Base-by-base conservation (phyloP, 64 coral and sea anemone genomes). In the Dendronephthya gigantea region DNA sequence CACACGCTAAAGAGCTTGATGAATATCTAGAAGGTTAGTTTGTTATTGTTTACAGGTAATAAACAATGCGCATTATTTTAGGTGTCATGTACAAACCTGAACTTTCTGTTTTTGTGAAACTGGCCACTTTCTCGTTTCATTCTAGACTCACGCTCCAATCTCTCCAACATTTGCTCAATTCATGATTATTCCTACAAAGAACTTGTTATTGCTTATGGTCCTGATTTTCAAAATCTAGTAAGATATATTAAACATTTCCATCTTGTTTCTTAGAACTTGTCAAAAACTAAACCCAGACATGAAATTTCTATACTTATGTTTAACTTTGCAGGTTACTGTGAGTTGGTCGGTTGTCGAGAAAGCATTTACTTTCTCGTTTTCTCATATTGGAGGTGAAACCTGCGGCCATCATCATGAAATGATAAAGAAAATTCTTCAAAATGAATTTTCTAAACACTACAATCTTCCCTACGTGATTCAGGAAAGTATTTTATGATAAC, bases 341-440 rank as follows among this genome's bases (percentile, higher is more conserved):
- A 79, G 36, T 11, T 79, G 72, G 72, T 79, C 27, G 34, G 72
- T 36, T 12, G 4, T 36, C 15, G 72, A 79, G 36, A 79, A 79
- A 79, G 25, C 27, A 12, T 79, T 79, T 35, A 39, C 17, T 16
- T 79, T 79, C 36, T 36, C 72, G 9, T 79, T 79, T 19, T 79
- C 72, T 36, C 25, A 79, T 34, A 16, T 79, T 1, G 72, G 72
- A 10, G 72, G 32, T 39, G 72, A 36, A 29, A 15, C 15, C 29
- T 79, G 9, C 9, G 72, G 72, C 19, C 72, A 79, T 79, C 72
- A 79, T 35, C 72, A 79, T 79, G 72, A 79, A 79, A 79, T 79
- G 2, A 79, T 79, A 2, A 39, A 34, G 30, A 79, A 79, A 39
- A 19, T 79, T 79, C 72, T 79, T 39, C 72, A 79, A 29, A 39